These are phyloP conservation scores for Hypocryptadius cinnamomeus DNA, from an alignment of 2,113 vertebrate genomes.

Conservation along the genomic window DNA sequence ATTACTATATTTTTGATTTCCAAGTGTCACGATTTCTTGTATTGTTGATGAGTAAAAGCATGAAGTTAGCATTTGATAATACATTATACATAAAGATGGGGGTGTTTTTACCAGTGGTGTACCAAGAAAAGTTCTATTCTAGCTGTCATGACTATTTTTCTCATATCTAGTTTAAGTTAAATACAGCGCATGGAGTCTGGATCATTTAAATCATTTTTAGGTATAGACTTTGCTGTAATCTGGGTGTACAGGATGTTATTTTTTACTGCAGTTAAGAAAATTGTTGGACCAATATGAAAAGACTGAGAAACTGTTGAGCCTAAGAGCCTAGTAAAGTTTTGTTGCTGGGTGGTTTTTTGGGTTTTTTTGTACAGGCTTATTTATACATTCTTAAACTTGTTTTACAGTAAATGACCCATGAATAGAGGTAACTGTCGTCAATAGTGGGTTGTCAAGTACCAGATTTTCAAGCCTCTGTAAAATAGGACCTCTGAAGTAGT, in stretches of 20 bases:
- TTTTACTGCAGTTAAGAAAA: background rate
- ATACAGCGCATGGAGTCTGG: background rate
- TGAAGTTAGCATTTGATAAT: background rate
- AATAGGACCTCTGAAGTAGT: background rate
- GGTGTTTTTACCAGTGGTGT: background rate
- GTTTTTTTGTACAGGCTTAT: background rate
- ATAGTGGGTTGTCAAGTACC: background rate
- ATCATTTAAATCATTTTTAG: background rate
- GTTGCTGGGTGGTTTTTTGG: too few species aligned
- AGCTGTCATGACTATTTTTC: background rate
- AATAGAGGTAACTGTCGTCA: slow-evolving; percentile 23
- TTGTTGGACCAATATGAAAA: background rate
- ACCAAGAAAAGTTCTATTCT: background rate
- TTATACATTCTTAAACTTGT: slow-evolving; percentile 7
- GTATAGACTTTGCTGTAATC: background rate
- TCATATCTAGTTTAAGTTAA: background rate
- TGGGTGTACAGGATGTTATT: background rate
- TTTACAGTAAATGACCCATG: slow-evolving; percentile 31
- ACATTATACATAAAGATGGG: background rate
- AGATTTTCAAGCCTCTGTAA: slow-evolving; percentile 31
- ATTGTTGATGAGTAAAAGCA: background rate
- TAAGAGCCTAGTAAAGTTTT: background rate
- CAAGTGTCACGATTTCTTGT: background rate
- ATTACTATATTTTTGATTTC: background rate
- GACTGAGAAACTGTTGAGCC: background rate